Evolutionary conservation across 2,888 invertebrate genomes (phyloP), one percentile per base, ranked within the genome.

Genomic region (Stramonita haemastoma): DNA sequence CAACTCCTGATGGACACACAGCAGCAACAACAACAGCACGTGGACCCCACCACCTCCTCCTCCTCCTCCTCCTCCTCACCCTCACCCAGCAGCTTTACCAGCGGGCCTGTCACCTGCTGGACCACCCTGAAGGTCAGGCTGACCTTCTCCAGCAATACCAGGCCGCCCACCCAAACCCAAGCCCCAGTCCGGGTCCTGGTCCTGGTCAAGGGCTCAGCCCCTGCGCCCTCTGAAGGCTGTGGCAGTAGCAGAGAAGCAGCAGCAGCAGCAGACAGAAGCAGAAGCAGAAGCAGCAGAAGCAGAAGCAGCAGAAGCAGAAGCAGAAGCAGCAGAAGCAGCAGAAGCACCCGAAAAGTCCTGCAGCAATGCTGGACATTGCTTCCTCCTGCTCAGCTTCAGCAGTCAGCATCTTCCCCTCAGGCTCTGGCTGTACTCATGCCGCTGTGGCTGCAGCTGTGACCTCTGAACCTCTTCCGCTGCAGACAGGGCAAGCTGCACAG

Each of bases 41-140:
- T 87, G 13, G 79, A 87, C 32, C 77, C 32, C 34, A 19, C 15
- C 77, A 2, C 22, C 26, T 4, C 15, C 57, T n/a, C n/a, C n/a
- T n/a, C n/a, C n/a, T n/a, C n/a, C n/a, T n/a, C n/a, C n/a, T n/a
- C n/a, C n/a, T n/a, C n/a, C 81, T 79, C 81, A 32, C 15, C 57
- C 79, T 19, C 34, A 57, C 81, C 1, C 57, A 81, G 79, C 46
- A 87, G 26, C 81, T 87, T 8, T 87, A 87, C 34, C 26, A 57
- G 57, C 26, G 5, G 5, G 34, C 57, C 57, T 29, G 13, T n/a
- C 81, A 60, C 32, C 34, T 87, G 13, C 17, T 17, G 32, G 46
- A 79, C 57, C 6, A 60, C 19, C 87, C 60, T 11, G 22, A 79
- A 34, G 34, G 73, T 17, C 77, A 79, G 87, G 32, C 73, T 11